Evolutionary conservation across 2,888 invertebrate genomes (phyloP).

Genomic region (Cephus runcator): DNA sequence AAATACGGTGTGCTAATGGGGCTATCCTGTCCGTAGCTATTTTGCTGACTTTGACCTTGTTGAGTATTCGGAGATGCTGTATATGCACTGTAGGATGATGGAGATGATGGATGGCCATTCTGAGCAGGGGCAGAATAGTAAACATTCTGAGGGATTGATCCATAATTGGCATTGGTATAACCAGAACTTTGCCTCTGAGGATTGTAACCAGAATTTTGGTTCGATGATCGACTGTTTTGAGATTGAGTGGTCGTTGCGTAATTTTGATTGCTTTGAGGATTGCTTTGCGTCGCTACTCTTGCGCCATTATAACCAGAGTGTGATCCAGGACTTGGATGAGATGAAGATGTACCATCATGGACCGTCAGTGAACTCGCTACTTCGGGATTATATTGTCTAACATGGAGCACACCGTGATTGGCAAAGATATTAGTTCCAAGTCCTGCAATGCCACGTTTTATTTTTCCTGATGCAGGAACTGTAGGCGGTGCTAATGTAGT

Average conservation of each 20-base stretch:
- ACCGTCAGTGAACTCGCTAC: background rate
- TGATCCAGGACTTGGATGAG: background rate
- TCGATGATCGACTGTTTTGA: background rate
- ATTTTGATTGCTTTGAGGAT: background rate
- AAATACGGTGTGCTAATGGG: conserved; percentile 11
- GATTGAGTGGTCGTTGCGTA: background rate
- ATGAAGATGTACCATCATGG: background rate
- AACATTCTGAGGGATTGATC: background rate
- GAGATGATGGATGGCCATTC: background rate
- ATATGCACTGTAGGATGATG: background rate
- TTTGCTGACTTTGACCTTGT: conserved; percentile 8
- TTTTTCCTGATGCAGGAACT: background rate
- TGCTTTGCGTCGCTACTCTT: background rate
- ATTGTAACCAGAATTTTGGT: background rate
- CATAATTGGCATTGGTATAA: background rate
- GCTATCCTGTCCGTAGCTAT: conserved; percentile 7
- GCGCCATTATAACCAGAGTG: background rate
- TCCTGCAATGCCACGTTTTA: conserved; percentile 12
- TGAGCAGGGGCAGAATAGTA: background rate
- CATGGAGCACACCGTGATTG: background rate
- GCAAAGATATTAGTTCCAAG: conserved; percentile 9
- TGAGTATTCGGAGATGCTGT: background rate
- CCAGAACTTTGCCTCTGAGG: background rate
- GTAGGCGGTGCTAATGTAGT: conserved; percentile 3
- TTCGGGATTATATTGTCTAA: background rate